phyloP scores from a whole-genome alignment of 2,888 invertebrate species.

The Lochmaea crataegi region DNA sequence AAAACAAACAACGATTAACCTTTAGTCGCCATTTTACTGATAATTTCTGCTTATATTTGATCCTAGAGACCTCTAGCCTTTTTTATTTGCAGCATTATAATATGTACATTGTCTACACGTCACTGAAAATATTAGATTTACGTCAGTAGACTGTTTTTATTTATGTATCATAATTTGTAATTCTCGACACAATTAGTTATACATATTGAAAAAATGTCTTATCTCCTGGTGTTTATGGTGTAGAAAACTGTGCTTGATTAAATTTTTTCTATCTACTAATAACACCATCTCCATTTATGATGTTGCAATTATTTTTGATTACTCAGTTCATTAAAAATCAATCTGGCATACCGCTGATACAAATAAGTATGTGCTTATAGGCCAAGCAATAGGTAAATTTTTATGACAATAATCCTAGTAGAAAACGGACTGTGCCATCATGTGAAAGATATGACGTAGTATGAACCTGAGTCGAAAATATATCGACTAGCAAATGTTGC shows the following conservation, averaged over 20 bases:
- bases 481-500: too few relatives aligned
- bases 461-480: too few relatives aligned
- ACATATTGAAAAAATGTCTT: slow-evolving; percentile 25
- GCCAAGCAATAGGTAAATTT: too few relatives aligned
- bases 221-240: slow-evolving; percentile 24
- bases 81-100: background rate
- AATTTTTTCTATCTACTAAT: slow-evolving; percentile 20
- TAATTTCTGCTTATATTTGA: background rate
- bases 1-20: too few relatives aligned
- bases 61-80: background rate
- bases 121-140: background rate
- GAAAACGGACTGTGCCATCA: too few relatives aligned
- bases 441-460: too few relatives aligned
- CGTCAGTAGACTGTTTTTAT: background rate
- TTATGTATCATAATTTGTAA: background rate
- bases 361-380: background rate
- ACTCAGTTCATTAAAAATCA: background rate
- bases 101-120: background rate
- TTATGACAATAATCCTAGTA: too few relatives aligned
- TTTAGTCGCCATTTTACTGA: background rate
- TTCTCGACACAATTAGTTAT: background rate
- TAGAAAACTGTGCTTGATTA: slow-evolving; percentile 30
- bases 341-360: background rate
- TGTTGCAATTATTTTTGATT: slow-evolving; percentile 27
- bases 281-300: slow-evolving; percentile 15